phyloP scores from a whole-genome alignment of 2,888 invertebrate species.

The Itoplectis maculator region DNA sequence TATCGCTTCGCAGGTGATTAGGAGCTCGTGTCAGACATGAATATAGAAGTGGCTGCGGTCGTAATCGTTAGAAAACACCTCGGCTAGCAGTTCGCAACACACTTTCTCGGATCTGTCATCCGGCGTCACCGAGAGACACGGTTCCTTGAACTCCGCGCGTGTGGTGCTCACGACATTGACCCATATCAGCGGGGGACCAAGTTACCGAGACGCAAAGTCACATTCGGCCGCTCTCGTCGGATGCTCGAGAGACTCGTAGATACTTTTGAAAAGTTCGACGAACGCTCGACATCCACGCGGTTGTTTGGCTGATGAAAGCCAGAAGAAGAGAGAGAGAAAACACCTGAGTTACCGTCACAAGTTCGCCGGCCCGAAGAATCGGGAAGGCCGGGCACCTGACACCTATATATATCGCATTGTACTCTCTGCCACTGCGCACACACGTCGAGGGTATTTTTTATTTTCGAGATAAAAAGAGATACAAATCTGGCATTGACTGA shows the following conservation, averaged over 20 bases:
- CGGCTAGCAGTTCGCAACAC: not conserved
- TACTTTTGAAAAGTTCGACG: not conserved
- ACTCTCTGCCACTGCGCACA: not conserved
- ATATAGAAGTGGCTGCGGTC: not conserved
- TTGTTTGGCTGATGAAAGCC: too few relatives aligned
- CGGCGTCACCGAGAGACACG: not conserved
- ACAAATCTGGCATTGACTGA: not conserved
- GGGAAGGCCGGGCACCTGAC: not conserved
- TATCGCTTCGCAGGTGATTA: not conserved
- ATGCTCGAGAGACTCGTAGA: not conserved
- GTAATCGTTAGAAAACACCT: not conserved
- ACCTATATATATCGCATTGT: not conserved
- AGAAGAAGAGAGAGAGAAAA: not conserved
- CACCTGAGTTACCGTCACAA: not conserved
- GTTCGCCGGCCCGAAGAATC: not conserved
- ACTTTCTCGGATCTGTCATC: not conserved
- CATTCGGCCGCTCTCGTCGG: not conserved
- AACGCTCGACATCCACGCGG: not conserved
- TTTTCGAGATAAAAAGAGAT: not conserved
- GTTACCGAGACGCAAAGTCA: not conserved
- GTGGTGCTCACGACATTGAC: conserved; percentile 8
- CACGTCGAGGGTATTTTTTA: not conserved
- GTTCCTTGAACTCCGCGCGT: conserved; percentile 5
- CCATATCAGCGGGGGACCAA: not conserved
- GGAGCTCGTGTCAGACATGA: not conserved